These are phyloP conservation scores for Chionoecetes opilio DNA, from an alignment of 1,140 invertebrate species.

Conservation along the genomic window DNA sequence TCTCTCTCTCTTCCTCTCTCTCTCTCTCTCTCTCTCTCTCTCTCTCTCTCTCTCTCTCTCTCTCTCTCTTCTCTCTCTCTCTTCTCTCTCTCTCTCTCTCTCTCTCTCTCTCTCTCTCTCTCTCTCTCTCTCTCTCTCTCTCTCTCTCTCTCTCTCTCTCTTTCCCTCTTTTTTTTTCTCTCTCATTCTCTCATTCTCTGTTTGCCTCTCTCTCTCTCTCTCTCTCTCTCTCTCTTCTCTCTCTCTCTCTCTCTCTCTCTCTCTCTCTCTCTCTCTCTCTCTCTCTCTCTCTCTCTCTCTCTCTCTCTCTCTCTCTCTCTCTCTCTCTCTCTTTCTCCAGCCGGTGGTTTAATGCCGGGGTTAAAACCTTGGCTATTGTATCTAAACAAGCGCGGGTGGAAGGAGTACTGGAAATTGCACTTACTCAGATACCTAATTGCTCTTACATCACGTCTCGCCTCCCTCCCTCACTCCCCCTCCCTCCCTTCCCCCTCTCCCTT, in stretches of 20 bases:
- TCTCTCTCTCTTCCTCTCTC: neutral
- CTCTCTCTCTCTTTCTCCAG: neutral
- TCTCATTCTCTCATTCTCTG: neutral
- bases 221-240: neutral
- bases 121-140: neutral
- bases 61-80: no score
- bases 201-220: neutral
- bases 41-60: neutral
- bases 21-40: constrained; percentile 29
- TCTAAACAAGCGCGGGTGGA: no score
- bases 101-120: neutral
- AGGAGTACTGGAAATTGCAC: neutral
- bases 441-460: neutral
- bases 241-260: neutral
- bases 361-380: no score
- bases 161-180: neutral
- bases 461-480: no score
- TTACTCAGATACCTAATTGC: neutral
- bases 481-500: no score
- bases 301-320: constrained; percentile 12
- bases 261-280: neutral
- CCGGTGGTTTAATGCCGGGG: no score
- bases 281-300: neutral
- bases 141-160: neutral
- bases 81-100: neutral